Conservation (phyloP, 2,888 invertebrate species). For the Philaethria dido region DNA sequence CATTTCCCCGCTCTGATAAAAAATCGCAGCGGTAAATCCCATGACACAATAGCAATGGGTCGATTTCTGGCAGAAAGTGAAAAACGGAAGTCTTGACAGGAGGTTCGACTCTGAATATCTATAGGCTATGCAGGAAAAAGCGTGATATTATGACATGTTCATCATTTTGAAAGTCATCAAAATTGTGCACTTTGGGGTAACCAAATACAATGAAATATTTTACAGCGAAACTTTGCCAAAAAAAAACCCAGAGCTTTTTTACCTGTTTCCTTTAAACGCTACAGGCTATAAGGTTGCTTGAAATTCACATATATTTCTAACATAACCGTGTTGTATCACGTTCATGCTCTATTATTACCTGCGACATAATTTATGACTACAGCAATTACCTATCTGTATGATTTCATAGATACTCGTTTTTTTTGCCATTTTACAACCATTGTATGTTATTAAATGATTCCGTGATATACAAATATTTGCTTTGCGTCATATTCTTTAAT, state of each 20-base stretch:
- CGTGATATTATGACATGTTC: no score
- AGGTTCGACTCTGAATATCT: no score
- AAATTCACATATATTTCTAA: slow-evolving; percentile 13
- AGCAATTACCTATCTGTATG: slow-evolving; percentile 31
- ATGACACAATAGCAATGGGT: no score
- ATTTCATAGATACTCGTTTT: slow-evolving; percentile 28
- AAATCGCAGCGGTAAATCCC: no score
- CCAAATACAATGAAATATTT: no score
- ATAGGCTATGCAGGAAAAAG: no score
- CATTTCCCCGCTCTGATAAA: no score
- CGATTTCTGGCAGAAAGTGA: no score
- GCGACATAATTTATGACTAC: slow-evolving; percentile 23
- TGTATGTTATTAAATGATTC: background rate
- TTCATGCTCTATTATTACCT: slow-evolving; percentile 28
- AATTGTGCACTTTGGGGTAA: no score
- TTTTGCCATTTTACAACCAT: slow-evolving; percentile 18
- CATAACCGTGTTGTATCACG: slow-evolving; percentile 24
- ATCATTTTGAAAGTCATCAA: background rate
- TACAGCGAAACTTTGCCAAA: no score
- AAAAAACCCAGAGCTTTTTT: background rate
- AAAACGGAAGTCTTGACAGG: no score
- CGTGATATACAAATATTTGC: background rate
- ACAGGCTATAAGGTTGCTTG: background rate
- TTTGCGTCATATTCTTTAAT: background rate
- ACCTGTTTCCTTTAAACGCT: background rate